Base-by-base conservation (phyloP, 37 sponge, comb jelly and placozoan genomes). In the Ephydatia muelleri region DNA sequence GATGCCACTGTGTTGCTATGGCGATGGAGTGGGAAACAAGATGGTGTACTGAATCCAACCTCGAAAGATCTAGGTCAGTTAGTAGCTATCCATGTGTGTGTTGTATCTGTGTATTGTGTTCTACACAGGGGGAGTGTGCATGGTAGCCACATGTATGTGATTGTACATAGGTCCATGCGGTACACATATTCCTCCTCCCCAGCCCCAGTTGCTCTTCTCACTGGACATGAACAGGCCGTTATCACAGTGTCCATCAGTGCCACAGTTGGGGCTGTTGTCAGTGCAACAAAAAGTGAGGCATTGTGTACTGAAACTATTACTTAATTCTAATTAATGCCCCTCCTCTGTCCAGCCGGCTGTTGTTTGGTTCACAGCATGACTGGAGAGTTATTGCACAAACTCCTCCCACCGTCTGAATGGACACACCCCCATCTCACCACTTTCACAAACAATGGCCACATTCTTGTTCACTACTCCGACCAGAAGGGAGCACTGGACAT, bases 1-100 rank as follows among this genome's bases (percentile, higher is more conserved):
- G 96, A 96, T 82, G 89, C 91, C 66, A 96, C 96, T 23, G 92
- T 96, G 73, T 80, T 93, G 76, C 79, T 96, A 32, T 96, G 96
- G 96, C 72, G 77, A 71, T 96, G 94, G 94, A 87, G 68, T 72
- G 94, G 91, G 1, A 79, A 73, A 67, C n/a, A 35, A 28, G 82
- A 88, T 48, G 73, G 87, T 67, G 80, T 96, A 11, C 68, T 86
- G 40, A 57, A 57, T 57, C 57, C 57, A 57, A 57, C 57, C 19
- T 57, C 57, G 16, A 57, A 57, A 57, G 57, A 57, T 57, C 57
- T 19, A 14, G 16, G 57, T 57, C 16, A 57, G 57, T 57, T 5
- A 19, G 57, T 13, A 57, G 12, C 19, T 57, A 14, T 57, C 22
- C 39, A 33, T 70, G 27, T 29, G 69, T 48, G 12, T 65, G 38